Percentiles rank a stretch among this genome's conserved stretches.
Conservation (phyloP, 2,888 invertebrate species). For the Sussaba pulchella region DNA sequence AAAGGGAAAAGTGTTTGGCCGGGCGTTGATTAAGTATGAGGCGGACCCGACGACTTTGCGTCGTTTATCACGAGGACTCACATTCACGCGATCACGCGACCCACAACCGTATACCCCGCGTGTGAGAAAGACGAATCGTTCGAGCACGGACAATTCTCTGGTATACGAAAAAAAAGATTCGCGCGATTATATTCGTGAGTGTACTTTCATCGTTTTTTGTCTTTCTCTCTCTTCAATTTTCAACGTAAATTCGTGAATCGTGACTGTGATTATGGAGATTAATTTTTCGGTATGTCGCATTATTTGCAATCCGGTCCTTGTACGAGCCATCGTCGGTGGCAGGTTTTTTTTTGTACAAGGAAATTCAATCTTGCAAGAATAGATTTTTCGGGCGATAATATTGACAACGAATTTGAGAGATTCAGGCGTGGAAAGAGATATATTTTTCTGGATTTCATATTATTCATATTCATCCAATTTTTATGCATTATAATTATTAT, state of each 20-base stretch:
- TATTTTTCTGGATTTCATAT: too few relatives aligned
- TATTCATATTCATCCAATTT: too few relatives aligned
- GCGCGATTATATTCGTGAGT: slow-evolving; percentile 20
- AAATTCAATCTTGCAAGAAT: background rate
- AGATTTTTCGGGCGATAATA: background rate
- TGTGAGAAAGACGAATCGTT: slow-evolving; percentile 57
- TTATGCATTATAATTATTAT: too few relatives aligned
- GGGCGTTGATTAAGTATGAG: slow-evolving; percentile 62
- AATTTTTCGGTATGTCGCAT: background rate
- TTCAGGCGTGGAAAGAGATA: background rate
- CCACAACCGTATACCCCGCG: background rate
- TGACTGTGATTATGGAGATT: background rate
- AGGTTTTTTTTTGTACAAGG: background rate
- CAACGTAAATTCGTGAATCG: slow-evolving; percentile 2
- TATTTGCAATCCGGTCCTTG: background rate
- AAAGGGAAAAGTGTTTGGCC: slow-evolving; percentile 50
- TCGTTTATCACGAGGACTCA: slow-evolving; percentile 60
- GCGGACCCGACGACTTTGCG: slow-evolving; percentile 56
- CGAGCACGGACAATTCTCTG: slow-evolving; percentile 25
- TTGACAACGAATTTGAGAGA: background rate
- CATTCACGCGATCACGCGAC: slow-evolving; percentile 56
- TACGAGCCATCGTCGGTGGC: background rate
- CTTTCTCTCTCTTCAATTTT: background rate
- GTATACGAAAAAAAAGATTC: slow-evolving; percentile 35
- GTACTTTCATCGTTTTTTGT: background rate